Percentiles rank a stretch among this genome's conserved stretches.
phyloP scores from a whole-genome alignment of 2,113 vertebrate genomes.

The Stictonetta naevosa region DNA sequence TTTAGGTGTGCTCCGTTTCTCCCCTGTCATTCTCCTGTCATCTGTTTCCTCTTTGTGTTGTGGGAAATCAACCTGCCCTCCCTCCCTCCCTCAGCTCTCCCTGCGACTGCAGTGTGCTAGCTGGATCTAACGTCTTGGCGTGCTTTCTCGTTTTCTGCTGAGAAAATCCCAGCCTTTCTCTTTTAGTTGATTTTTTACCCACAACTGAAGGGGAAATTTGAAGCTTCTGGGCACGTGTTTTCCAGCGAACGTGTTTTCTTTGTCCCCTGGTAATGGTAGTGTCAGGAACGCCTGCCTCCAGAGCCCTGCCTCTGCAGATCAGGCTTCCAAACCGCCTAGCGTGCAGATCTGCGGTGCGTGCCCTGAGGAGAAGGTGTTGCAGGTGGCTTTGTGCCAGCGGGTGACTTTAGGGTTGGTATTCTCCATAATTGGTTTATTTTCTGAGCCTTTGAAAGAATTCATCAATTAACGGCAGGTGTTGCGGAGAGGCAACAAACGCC shows the following conservation, averaged over 20 bases:
- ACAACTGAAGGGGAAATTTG: background rate
- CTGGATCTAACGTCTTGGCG: background rate
- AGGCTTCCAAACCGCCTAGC: background rate
- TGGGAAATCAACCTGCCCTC: background rate
- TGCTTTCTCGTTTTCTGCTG: background rate
- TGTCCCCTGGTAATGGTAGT: background rate
- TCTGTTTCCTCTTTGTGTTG: background rate
- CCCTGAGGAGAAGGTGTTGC: conserved; percentile 16
- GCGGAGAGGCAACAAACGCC: background rate
- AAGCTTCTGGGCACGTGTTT: conserved; percentile 37
- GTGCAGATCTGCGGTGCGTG: fast-evolving
- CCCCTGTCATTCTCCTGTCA: background rate
- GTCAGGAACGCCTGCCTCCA: background rate
- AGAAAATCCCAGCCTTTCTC: background rate
- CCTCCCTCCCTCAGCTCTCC: background rate
- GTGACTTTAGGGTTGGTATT: conserved; percentile 24
- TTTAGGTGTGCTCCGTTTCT: conserved; percentile 31
- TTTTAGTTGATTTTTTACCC: background rate
- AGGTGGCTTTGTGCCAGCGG: conserved; percentile 35
- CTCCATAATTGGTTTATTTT: conserved; percentile 52
- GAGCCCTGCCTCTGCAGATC: background rate
- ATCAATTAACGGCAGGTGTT: background rate
- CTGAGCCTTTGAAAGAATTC: conserved; percentile 18
- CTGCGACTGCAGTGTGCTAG: background rate
- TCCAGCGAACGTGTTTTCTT: background rate